Conservation (phyloP, 2,888 invertebrate species). For the Dione vanillae region DNA sequence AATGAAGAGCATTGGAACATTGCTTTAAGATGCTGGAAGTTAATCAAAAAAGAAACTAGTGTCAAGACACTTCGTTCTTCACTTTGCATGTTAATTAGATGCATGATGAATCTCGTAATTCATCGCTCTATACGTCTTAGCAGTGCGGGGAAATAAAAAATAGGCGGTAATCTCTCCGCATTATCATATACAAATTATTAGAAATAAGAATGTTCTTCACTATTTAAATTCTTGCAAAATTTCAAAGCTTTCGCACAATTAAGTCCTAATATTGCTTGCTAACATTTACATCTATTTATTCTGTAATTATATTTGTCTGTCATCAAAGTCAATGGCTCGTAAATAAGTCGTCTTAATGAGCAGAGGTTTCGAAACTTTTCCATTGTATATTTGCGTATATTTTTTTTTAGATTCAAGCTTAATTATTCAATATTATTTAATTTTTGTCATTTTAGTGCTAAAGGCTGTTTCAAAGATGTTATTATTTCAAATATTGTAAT, state of each 20-base stretch:
- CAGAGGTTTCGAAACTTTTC: conserved; percentile 59
- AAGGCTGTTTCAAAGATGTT: not conserved
- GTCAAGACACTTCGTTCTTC: too few species aligned
- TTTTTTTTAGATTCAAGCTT: conserved; percentile 20
- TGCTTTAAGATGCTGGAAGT: too few species aligned
- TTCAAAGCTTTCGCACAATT: conserved; percentile 8
- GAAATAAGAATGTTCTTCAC: not conserved
- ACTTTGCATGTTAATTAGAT: too few species aligned
- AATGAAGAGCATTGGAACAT: too few species aligned
- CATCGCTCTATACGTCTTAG: too few species aligned
- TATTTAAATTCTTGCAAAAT: conserved; percentile 7
- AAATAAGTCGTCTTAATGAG: conserved; percentile 59
- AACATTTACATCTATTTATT: conserved; percentile 38
- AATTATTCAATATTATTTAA: not conserved
- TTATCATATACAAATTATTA: not conserved
- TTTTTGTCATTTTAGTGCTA: not conserved
- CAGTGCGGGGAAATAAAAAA: too few species aligned
- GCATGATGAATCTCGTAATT: too few species aligned
- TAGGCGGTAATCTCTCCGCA: too few species aligned
- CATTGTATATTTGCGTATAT: conserved; percentile 54
- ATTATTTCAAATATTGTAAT: not conserved
- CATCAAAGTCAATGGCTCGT: conserved; percentile 72
- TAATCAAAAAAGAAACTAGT: too few species aligned
- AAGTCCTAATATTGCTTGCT: conserved; percentile 14
- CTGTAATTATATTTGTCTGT: conserved; percentile 62